Conservation (phyloP, 2,113 vertebrate genomes). For the Prunella fulvescens region DNA sequence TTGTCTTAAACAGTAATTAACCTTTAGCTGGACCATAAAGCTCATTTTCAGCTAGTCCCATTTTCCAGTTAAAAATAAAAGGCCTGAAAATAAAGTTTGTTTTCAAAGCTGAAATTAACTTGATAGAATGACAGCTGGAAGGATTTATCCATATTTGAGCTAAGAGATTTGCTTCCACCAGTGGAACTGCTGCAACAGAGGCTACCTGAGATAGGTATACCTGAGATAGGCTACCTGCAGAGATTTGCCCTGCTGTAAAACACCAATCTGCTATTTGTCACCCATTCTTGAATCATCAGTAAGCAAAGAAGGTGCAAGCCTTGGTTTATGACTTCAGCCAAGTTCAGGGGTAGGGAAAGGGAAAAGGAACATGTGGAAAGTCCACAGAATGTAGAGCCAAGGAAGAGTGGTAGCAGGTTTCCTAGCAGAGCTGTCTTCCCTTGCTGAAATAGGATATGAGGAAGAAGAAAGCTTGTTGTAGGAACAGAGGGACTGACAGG, state of each 20-base stretch:
- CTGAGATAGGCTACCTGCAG: no score
- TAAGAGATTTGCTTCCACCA: not conserved
- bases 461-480: not conserved
- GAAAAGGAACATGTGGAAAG: not conserved
- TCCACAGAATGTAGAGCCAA: not conserved
- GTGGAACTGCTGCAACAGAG: not conserved
- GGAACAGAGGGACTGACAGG: not conserved
- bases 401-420: not conserved
- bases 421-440: not conserved
- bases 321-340: not conserved
- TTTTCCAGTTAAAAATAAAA: not conserved
- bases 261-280: not conserved
- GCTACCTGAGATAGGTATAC: not conserved
- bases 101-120: not conserved
- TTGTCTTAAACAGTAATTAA: constrained; percentile 3
- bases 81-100: not conserved
- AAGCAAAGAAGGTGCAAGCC: not conserved
- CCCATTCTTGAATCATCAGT: not conserved
- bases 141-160: not conserved
- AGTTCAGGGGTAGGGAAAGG: not conserved
- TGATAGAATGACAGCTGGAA: not conserved
- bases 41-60: not conserved
- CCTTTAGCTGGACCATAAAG: not conserved
- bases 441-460: not conserved
- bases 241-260: not conserved